Conservation (phyloP, 2,113 vertebrate species). For the Coturnix japonica region DNA sequence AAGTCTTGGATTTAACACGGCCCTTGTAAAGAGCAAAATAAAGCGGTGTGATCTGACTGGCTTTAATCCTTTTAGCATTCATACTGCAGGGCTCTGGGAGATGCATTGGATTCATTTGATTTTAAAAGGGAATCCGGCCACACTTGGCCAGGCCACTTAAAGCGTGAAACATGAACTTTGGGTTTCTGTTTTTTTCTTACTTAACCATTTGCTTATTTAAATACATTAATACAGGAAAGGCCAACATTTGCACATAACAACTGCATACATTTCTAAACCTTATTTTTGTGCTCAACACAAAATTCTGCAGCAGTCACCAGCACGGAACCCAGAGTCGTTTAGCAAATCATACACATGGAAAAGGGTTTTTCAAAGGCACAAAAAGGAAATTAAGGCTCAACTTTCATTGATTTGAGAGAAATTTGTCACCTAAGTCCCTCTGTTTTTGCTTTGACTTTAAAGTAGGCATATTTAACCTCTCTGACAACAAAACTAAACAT, state of each 20-base stretch:
- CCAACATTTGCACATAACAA: not conserved
- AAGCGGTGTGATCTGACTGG: conserved; percentile 13
- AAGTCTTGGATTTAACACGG: not conserved
- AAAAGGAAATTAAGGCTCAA: not conserved
- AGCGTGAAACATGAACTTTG: conserved; percentile 53
- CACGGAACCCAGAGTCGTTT: not conserved
- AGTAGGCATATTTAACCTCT: not conserved
- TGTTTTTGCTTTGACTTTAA: not conserved
- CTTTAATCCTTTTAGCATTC: conserved; percentile 73
- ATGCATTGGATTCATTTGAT: conserved; percentile 39
- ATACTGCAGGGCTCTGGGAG: conserved; percentile 59
- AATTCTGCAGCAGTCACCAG: not conserved
- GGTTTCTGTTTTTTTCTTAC: conserved; percentile 13
- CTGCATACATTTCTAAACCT: not conserved
- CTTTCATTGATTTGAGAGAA: not conserved
- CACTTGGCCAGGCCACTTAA: conserved; percentile 18
- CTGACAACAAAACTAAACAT: not conserved
- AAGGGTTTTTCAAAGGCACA: not conserved
- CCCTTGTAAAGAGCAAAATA: conserved; percentile 28
- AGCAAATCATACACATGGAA: accelerated
- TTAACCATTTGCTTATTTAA: conserved; percentile 55
- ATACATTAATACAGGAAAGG: conserved; percentile 8
- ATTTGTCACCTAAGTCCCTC: not conserved
- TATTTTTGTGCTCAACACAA: not conserved
- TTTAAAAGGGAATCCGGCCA: conserved; percentile 59